Percentiles rank a stretch among this genome's conserved stretches.
phyloP scores from a whole-genome alignment of 2,797 vertebrate species.

The Lepus townsendii region DNA sequence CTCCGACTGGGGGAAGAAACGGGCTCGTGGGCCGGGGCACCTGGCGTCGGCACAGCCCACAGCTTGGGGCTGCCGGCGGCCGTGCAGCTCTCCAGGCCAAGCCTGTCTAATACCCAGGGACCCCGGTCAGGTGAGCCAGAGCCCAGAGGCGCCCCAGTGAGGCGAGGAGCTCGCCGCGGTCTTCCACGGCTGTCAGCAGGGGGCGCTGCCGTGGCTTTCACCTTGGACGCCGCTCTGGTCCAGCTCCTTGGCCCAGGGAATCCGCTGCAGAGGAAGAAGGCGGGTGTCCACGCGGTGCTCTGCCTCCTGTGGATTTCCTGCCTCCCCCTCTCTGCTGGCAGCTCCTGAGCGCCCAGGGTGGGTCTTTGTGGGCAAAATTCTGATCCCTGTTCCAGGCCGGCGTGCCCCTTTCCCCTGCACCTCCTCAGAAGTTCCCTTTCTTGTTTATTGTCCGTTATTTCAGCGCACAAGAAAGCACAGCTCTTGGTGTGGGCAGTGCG shows the following conservation, averaged over 20 bases:
- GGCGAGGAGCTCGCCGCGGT: background rate
- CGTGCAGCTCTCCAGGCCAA: background rate
- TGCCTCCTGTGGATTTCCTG: background rate
- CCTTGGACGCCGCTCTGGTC: background rate
- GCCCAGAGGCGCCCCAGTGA: background rate
- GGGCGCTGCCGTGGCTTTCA: background rate
- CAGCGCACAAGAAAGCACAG: background rate
- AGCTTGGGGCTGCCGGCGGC: too few species aligned
- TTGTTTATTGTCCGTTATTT: background rate
- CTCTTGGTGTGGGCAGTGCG: background rate
- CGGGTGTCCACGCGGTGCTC: background rate
- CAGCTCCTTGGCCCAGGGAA: background rate
- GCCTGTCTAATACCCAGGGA: background rate
- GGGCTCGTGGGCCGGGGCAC: background rate
- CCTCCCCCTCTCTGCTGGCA: background rate
- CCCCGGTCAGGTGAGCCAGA: background rate
- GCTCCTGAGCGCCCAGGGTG: background rate
- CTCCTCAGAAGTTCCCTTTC: background rate
- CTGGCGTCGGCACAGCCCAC: background rate
- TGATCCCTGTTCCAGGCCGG: background rate
- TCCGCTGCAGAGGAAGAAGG: too few species aligned
- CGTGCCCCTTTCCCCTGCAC: background rate
- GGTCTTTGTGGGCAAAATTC: background rate
- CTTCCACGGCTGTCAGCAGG: too few species aligned
- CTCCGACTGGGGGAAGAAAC: too few species aligned